A percentile compares a stretch with the other conserved stretches of the same genome.
Conservation (phyloP, 2,888 invertebrate genomes). For the Zonitis immaculata region DNA sequence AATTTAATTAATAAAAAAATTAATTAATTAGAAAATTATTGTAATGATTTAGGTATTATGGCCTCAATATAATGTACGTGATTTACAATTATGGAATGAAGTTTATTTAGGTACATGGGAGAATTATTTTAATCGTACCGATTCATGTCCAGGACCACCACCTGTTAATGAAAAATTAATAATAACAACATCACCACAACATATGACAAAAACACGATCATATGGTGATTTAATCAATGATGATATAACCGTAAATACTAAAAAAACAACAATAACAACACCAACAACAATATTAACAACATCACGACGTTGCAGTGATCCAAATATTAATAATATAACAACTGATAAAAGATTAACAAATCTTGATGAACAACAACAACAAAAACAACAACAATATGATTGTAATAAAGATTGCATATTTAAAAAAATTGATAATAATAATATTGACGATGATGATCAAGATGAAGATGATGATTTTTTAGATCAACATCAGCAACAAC, state of each 20-base stretch:
- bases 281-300: too few relatives aligned
- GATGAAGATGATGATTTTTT: constrained; percentile 23
- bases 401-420: constrained; percentile 44
- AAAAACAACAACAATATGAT: constrained; percentile 25
- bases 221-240: constrained; percentile 76
- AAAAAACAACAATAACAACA: too few relatives aligned
- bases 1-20: too few relatives aligned
- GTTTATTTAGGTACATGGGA: constrained; percentile 67
- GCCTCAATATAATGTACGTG: constrained; percentile 80
- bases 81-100: constrained; percentile 78
- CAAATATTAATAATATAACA: constrained; percentile 73
- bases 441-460: constrained; percentile 37
- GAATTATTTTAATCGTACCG: constrained; percentile 33
- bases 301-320: constrained; percentile 78
- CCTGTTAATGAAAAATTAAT: too few relatives aligned
- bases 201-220: constrained; percentile 77
- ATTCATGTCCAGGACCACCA: constrained; percentile 41
- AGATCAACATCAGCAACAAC: too few relatives aligned
- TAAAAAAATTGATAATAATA: constrained; percentile 34
- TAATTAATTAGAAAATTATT: too few relatives aligned
- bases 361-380: constrained; percentile 11
- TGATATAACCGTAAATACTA: too few relatives aligned
- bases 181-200: constrained; percentile 39
- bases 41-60: constrained; percentile 89
- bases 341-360: constrained; percentile 59